Percentiles rank a stretch among this genome's conserved stretches.
Evolutionary conservation across 2,888 invertebrate genomes (phyloP).

Genomic region (Pherbina coryleti): DNA sequence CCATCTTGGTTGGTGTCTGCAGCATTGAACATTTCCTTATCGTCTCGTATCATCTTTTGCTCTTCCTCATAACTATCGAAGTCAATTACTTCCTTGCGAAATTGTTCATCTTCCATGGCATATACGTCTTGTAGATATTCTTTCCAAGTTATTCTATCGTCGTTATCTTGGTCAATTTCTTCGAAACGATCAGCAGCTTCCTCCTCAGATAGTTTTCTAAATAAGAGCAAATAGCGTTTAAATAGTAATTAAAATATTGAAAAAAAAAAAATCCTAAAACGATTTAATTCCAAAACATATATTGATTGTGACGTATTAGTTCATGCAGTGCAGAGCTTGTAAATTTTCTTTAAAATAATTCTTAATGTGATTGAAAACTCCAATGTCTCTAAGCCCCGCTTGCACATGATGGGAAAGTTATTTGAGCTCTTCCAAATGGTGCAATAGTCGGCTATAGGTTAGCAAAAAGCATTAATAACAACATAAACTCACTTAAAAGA

Average conservation of each 20-base stretch:
- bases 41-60: conserved; percentile 78
- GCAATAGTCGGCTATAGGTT: neutral
- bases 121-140: conserved; percentile 93
- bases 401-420: too few relatives aligned
- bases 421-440: neutral
- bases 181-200: conserved; percentile 88
- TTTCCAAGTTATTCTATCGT: conserved; percentile 87
- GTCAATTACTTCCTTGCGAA: conserved; percentile 65
- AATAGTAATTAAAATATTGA: too few relatives aligned
- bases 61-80: conserved; percentile 72
- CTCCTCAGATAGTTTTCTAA: conserved; percentile 85
- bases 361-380: neutral
- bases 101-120: conserved; percentile 77
- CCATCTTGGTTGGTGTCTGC: conserved; percentile 90
- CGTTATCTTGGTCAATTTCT: conserved; percentile 86
- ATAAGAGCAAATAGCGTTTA: neutral
- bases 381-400: too few relatives aligned
- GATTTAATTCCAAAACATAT: too few relatives aligned
- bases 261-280: too few relatives aligned
- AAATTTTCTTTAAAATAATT: neutral
- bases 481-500: conserved; percentile 81
- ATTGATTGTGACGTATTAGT: neutral
- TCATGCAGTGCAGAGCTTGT: neutral
- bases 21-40: conserved; percentile 85
- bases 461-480: conserved; percentile 57